phyloP scores from a whole-genome alignment of 2,888 invertebrate genomes.

The Microctonus aethiopoides region DNA sequence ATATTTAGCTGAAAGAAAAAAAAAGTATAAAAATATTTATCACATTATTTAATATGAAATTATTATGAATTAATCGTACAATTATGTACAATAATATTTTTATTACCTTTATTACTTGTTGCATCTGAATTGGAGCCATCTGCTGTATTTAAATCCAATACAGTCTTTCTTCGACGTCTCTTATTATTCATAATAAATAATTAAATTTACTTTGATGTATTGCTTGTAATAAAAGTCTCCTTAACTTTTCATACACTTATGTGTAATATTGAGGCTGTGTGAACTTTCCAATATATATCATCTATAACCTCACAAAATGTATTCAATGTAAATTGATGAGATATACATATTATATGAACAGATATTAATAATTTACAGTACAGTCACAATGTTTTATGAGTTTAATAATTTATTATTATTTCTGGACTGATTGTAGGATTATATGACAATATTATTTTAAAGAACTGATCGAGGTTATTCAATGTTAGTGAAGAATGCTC shows the following conservation, averaged over 20 bases:
- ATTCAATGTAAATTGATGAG: not conserved
- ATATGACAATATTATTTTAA: not conserved
- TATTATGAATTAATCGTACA: not conserved
- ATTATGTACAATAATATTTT: not conserved
- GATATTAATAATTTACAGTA: no score
- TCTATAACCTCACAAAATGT: not conserved
- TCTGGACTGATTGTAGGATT: no score
- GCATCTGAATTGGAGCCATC: not conserved
- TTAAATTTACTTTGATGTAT: not conserved
- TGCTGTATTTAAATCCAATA: not conserved
- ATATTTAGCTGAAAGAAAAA: slow-evolving; percentile 6
- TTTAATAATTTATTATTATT: no score
- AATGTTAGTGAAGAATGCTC: not conserved
- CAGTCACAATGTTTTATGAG: no score
- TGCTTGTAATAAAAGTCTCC: not conserved
- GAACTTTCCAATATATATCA: not conserved
- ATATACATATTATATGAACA: not conserved
- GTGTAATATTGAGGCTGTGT: not conserved
- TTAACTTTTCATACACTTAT: not conserved
- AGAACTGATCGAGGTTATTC: no score
- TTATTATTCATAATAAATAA: slow-evolving; percentile 21
- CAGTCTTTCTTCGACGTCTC: slow-evolving; percentile 21
- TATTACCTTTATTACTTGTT: not conserved
- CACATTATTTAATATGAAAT: not conserved
- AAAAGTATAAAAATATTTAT: not conserved